Base-by-base conservation (phyloP, 2,113 vertebrate species). In the Thoracochromis brauschi region DNA sequence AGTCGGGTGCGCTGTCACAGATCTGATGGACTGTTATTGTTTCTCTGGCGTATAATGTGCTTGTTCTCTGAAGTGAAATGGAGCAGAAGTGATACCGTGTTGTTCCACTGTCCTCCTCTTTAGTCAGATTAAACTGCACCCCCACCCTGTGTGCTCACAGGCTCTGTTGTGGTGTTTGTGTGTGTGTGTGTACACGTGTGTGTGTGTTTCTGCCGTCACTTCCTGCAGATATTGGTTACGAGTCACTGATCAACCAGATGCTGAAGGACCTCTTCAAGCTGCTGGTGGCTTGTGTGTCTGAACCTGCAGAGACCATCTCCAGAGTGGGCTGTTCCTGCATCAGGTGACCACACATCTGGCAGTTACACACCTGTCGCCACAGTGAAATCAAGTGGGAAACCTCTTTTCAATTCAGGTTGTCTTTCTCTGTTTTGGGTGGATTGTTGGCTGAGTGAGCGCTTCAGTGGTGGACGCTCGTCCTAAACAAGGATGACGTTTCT, bases 281-380 rank as follows among this genome's bases (percentile, higher is more conserved):
- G 45, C 96, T 99, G 87, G 98, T 99, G 40, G 96, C 97, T 3
- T 99, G 98, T 85, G 98, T 99, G 87, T 98, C 99, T 51, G 98
- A 99, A 83, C 98, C 99, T 47, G 98, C 98, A 1, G 99, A 99
- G 95, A 97, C 97, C 93, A 98, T 99, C 96, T 99, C 98, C 93
- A 97, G 99, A 94, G 99, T 99, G 68, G 99, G 98, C 92, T 99
- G 99, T 83, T 99, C 99, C 91, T 99, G 99, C 91, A 99, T 99
- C 92, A 97, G 98, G 99, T 99, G 94, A 89, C 6, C 2, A 16
- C 42, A 49, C 42, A 7, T 0, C 24, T 45, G 40, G 38, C 68
- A 17, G 21, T 31, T 0, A 31, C 6, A 78, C 26, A 45, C 38
- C 21, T 73, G 68, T 26, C 13, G 14, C 68, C 8, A 45, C 21